Evolutionary conservation across 2,888 invertebrate species (phyloP).

Genomic region (Hyposoter dolosus): DNA sequence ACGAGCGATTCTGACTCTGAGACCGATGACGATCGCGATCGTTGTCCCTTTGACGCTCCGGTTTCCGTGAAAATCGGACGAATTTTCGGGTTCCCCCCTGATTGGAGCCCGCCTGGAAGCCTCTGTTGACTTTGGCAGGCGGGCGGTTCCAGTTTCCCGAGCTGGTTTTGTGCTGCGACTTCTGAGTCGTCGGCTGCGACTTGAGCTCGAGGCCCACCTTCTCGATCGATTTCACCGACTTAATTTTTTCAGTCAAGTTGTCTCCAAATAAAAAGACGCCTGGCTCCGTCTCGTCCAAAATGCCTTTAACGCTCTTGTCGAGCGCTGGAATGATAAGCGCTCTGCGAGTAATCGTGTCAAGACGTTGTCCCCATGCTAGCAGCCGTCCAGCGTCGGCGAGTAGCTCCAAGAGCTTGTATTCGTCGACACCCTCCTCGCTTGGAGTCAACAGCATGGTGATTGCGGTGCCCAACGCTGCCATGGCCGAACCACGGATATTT

Average conservation of each 20-base stretch:
- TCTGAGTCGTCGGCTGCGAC: conserved; percentile 33
- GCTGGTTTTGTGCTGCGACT: conserved; percentile 32
- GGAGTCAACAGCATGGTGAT: conserved; percentile 46
- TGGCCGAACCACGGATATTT: conserved; percentile 60
- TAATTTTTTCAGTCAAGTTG: conserved; percentile 64
- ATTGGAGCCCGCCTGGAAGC: conserved; percentile 41
- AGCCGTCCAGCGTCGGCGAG: conserved; percentile 41
- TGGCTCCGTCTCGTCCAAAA: conserved; percentile 56
- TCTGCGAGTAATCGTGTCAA: conserved; percentile 52
- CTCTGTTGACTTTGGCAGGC: conserved; percentile 37
- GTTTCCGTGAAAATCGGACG: conserved; percentile 28
- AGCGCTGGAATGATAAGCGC: conserved; percentile 57
- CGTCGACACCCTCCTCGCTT: conserved; percentile 50
- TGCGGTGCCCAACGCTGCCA: conserved; percentile 54
- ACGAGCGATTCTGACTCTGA: conserved; percentile 30
- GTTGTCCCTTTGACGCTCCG: conserved; percentile 11
- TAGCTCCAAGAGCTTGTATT: conserved; percentile 39
- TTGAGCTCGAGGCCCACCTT: conserved; percentile 59
- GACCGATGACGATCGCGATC: conserved; percentile 40
- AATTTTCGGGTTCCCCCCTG: conserved; percentile 30
- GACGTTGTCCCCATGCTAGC: conserved; percentile 50
- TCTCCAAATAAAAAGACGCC: conserved; percentile 64
- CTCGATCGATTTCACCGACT: conserved; percentile 61
- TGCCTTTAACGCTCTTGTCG: conserved; percentile 56
- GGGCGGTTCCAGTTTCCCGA: conserved; percentile 64